phyloP scores from a whole-genome alignment of 2,797 vertebrate species.

The Denticeps clupeoides region DNA sequence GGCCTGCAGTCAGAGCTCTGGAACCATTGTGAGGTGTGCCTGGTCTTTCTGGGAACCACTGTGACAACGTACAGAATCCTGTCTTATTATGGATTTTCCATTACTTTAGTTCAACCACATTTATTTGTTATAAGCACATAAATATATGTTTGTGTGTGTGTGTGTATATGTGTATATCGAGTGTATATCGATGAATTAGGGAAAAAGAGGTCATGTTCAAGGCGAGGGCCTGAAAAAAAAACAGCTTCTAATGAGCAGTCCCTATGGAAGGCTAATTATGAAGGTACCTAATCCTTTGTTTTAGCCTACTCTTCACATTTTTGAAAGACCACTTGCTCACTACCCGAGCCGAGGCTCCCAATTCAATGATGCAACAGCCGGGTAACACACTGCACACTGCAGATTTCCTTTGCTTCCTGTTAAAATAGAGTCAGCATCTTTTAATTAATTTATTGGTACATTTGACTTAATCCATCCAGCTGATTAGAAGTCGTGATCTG shows the following conservation, averaged over 20 bases:
- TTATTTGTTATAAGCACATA: too few relatives aligned
- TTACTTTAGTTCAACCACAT: too few relatives aligned
- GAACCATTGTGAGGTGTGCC: too few relatives aligned
- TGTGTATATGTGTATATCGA: too few relatives aligned
- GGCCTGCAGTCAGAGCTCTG: too few relatives aligned
- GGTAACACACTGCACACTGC: conserved; percentile 21
- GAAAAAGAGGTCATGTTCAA: too few relatives aligned
- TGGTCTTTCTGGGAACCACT: too few relatives aligned
- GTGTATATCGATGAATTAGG: too few relatives aligned
- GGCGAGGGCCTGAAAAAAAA: too few relatives aligned
- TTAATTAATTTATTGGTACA: conserved; percentile 30
- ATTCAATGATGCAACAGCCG: conserved; percentile 19
- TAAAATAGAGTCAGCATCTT: conserved; percentile 22
- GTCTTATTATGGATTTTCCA: too few relatives aligned
- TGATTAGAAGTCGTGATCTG: conserved; percentile 46
- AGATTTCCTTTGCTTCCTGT: conserved; percentile 12
- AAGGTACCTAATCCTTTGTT: neutral
- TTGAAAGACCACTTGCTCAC: conserved; percentile 4
- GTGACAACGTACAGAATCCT: too few relatives aligned
- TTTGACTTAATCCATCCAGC: conserved; percentile 44
- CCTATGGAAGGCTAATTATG: conserved; percentile 1
- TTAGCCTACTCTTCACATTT: neutral
- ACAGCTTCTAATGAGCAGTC: neutral
- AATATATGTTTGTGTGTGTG: too few relatives aligned
- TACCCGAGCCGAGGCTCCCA: conserved; percentile 14